Evolutionary conservation across 2,113 vertebrate species (phyloP), one percentile per base, ranked within the genome.

Genomic region (Pollimyrus isidori): DNA sequence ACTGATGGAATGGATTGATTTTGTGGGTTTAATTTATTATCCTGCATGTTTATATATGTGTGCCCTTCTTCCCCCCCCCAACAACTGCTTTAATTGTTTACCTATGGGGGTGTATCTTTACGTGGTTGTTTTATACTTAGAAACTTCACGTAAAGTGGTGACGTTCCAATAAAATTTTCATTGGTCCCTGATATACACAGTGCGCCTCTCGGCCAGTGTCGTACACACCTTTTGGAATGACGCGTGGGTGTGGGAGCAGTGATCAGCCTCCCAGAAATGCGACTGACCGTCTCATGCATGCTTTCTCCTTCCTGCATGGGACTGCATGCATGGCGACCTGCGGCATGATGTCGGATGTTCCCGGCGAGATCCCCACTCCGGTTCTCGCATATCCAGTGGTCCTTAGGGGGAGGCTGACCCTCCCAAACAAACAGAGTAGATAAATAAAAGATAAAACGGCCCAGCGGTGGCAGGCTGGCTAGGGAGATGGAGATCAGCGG

Each of bases 391-490:
- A 13, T 35, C 65, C 45, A 45, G n/a, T n/a, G 58, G 58, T 26
- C 62, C 62, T 26, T 10, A 3, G n/a, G 26, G 26, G 11, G 62
- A 4, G 62, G 62, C 62, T 30, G 10, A 69, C 62, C 26, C 1
- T 26, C n/a, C 62, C 62, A 89, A 69, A 58, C 82, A 89, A 86
- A 89, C 89, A 69, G 53, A 4, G 35, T 30, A 69, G n/a, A 69
- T 69, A 30, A 69, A 69, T 69, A 69, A 69, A 30, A 69, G 62
- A 69, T 69, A 11, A 69, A 69, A 69, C 0, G 10, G 1, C 62
- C n/a, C n/a, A 69, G n/a, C 1, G 10, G 62, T 19, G n/a, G 62
- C 62, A 4, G n/a, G 62, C 9, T 11, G 62, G 62, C 7, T 26
- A 26, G 62, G 3, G n/a, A 56, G 53, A 21, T 56, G 53, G 53